phyloP scores from a whole-genome alignment of 2,797 vertebrate species.

The Ptychobarbus kaznakovi region DNA sequence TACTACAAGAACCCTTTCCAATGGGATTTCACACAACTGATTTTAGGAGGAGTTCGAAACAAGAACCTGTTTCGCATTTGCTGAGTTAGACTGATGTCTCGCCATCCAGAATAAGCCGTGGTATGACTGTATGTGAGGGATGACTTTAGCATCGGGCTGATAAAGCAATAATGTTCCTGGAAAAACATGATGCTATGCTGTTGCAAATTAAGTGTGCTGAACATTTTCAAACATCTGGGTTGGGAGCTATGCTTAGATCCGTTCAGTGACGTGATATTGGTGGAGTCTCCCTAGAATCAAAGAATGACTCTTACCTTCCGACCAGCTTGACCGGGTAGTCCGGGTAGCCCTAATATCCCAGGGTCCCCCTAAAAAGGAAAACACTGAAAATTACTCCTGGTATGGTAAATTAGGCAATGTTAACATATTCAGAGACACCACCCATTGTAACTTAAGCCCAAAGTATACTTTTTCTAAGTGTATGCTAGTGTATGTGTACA shows the following conservation, averaged over 20 bases:
- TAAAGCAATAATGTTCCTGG: constrained; percentile 18
- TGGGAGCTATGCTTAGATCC: constrained; percentile 6
- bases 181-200: constrained; percentile 33
- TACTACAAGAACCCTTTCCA: constrained; percentile 46
- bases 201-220: constrained; percentile 25
- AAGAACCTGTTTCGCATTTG: constrained; percentile 51
- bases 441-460: background rate
- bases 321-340: constrained; percentile 84
- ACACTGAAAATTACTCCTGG: constrained; percentile 25
- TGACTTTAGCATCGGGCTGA: constrained; percentile 32
- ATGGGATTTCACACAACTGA: constrained; percentile 50
- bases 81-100: constrained; percentile 28
- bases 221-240: constrained; percentile 31
- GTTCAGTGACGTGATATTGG: background rate
- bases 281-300: background rate
- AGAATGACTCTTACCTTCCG: constrained; percentile 83
- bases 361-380: constrained; percentile 81
- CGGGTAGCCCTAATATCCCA: constrained; percentile 84
- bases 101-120: constrained; percentile 13
- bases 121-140: constrained; percentile 25
- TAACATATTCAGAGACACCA: background rate
- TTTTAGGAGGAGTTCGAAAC: constrained; percentile 34
- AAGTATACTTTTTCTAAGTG: background rate
- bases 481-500: background rate
- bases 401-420: background rate